Evolutionary conservation across 2,888 invertebrate species (phyloP).

Genomic region (Leucophenga maculata): DNA sequence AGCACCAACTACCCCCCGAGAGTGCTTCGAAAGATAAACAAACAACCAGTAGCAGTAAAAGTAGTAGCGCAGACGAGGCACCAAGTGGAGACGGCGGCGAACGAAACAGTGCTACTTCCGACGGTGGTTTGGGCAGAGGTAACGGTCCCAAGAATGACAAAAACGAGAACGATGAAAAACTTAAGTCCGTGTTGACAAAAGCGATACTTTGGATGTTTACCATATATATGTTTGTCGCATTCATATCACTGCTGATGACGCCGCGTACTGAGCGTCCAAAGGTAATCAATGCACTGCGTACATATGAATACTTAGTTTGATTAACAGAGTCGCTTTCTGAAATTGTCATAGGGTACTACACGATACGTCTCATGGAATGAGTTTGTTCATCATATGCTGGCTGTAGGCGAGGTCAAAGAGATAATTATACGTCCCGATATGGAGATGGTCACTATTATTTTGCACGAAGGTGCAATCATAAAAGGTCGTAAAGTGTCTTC

Average conservation of each 20-base stretch:
- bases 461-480: conserved; percentile 88
- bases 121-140: conserved; percentile 1
- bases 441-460: conserved; percentile 87
- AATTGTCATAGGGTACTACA: conserved; percentile 59
- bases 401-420: conserved; percentile 94
- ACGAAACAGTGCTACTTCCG: no score
- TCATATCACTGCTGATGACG: conserved; percentile 81
- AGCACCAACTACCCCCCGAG: conserved; percentile 25
- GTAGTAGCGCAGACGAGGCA: background rate
- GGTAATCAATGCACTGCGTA: conserved; percentile 69
- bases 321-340: conserved; percentile 1
- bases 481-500: conserved; percentile 81
- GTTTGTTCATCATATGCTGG: conserved; percentile 94
- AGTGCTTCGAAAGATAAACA: conserved; percentile 2
- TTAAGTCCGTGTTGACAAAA: conserved; percentile 82
- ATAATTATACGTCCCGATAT: conserved; percentile 87
- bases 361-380: conserved; percentile 96
- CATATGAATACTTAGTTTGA: background rate
- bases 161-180: conserved; percentile 80
- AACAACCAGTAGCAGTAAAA: conserved; percentile 12
- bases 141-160: conserved; percentile 71
- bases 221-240: conserved; percentile 82
- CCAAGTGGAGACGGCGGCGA: no score
- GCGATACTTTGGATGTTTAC: conserved; percentile 86
- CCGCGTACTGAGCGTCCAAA: conserved; percentile 80